Conservation (phyloP, 2,113 vertebrate species). For the Neolamprologus sp. region DNA sequence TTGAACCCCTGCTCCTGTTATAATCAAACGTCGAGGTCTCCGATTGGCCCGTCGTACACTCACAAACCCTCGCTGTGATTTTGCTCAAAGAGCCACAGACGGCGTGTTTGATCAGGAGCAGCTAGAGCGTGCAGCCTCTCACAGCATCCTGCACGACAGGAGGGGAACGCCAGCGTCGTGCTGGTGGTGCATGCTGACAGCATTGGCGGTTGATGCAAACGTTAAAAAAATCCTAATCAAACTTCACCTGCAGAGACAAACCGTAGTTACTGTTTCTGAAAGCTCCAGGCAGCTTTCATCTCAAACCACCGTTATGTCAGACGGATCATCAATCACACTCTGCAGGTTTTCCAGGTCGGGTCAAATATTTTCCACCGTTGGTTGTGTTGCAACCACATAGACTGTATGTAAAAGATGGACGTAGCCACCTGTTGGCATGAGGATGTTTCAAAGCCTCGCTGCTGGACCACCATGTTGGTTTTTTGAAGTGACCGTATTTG, state of each 20-base stretch:
- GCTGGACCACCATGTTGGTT: not conserved
- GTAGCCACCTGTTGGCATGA: not conserved
- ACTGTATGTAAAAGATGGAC: not conserved
- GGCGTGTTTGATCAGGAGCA: not conserved
- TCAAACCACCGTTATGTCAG: not conserved
- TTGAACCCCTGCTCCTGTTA: not conserved
- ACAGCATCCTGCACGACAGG: not conserved
- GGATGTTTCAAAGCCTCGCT: not conserved
- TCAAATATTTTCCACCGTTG: not conserved
- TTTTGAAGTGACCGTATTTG: not conserved
- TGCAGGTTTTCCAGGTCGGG: not conserved
- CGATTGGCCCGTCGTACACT: not conserved
- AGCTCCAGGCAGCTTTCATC: not conserved
- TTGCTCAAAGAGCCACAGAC: not conserved
- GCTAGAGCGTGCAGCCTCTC: not conserved
- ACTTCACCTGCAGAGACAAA: not conserved
- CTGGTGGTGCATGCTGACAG: not conserved
- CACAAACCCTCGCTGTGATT: not conserved
- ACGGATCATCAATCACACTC: not conserved
- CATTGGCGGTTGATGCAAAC: not conserved
- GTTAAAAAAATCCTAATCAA: not conserved
- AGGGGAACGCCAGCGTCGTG: accelerated
- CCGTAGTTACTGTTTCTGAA: not conserved
- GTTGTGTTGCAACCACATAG: not conserved
- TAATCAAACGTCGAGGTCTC: not conserved